These are phyloP conservation scores for Xiphorhynchus elegans DNA, from an alignment of 2,113 vertebrate species.

Conservation along the genomic window DNA sequence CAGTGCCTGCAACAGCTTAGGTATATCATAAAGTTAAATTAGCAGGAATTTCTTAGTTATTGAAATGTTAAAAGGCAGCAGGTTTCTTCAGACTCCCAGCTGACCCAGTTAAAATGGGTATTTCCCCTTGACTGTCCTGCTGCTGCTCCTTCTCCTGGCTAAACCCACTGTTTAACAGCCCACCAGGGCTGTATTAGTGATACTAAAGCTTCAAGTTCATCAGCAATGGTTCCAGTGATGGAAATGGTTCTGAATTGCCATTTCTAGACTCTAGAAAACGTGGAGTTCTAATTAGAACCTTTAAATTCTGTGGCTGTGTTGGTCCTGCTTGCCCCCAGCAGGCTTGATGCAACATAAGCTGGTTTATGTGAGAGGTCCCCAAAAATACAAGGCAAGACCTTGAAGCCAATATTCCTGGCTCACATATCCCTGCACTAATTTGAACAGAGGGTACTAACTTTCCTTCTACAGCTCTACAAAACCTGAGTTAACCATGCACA, in stretches of 20 bases:
- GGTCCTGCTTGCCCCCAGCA: neutral
- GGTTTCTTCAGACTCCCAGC: neutral
- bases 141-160: neutral
- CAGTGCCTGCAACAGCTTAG: neutral
- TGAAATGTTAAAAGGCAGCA: neutral
- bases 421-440: neutral
- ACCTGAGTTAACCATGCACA: neutral
- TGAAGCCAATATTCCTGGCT: neutral
- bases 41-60: neutral
- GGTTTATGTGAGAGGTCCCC: neutral
- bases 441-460: fast-evolving
- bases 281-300: neutral
- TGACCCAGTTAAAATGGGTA: neutral
- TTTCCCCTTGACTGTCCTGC: neutral
- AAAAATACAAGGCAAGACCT: neutral
- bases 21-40: neutral
- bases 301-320: neutral
- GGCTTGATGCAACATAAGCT: neutral
- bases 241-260: neutral
- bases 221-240: neutral
- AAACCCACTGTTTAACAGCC: neutral
- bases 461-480: neutral
- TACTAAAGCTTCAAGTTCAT: neutral
- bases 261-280: neutral
- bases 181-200: neutral